Evolutionary conservation across 1,140 invertebrate species (phyloP).

Genomic region (Brachionus plicatilis): DNA sequence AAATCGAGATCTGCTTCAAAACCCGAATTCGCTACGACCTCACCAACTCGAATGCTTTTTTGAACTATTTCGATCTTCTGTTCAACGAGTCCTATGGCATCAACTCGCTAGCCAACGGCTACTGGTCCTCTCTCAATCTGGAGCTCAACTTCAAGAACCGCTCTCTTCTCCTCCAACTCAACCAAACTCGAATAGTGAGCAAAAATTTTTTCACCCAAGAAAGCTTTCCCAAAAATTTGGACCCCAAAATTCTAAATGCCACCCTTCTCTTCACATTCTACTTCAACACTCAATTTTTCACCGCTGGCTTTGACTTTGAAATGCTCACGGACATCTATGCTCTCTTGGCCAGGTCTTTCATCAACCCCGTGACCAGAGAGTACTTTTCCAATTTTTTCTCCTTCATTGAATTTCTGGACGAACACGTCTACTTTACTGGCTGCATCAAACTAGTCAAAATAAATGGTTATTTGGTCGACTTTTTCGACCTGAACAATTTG

Average conservation of each 20-base stretch:
- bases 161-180: not conserved
- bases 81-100: slow-evolving; percentile 11
- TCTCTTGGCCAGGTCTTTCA: not conserved
- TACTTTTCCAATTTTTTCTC: not conserved
- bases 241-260: not conserved
- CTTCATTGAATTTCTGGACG: not conserved
- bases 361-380: not conserved
- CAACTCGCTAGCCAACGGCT: slow-evolving; percentile 17
- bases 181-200: not conserved
- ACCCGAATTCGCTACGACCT: not conserved
- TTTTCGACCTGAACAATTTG: slow-evolving; percentile 12
- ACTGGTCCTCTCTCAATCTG: not conserved
- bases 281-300: not conserved
- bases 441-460: slow-evolving; percentile 15
- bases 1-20: not conserved
- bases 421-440: not conserved
- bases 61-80: slow-evolving; percentile 2
- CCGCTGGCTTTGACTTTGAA: not conserved
- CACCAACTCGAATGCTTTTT: not conserved
- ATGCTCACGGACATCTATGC: not conserved
- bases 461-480: slow-evolving; percentile 5
- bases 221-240: not conserved
- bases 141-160: not conserved
- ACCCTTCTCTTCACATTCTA: slow-evolving; percentile 13
- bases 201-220: slow-evolving; percentile 3